A percentile compares a stretch with the other conserved stretches of the same genome.
Conservation (phyloP, 1,140 invertebrate genomes). For the Drosophila asahinai region DNA sequence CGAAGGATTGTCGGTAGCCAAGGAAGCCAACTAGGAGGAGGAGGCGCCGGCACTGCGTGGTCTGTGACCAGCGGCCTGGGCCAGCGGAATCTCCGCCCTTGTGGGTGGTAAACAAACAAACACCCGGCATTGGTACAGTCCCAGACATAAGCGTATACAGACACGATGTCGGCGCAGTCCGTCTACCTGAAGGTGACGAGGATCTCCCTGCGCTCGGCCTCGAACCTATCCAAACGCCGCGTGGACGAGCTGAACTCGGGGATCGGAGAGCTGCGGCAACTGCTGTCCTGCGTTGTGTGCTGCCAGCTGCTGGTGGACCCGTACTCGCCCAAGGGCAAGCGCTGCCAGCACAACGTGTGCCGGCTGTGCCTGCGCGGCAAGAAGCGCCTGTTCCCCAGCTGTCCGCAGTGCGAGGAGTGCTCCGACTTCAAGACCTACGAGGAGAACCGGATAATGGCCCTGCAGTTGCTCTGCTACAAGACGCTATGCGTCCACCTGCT, state of each 20-base stretch:
- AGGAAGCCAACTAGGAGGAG: conserved; percentile 1
- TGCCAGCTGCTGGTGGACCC: conserved; percentile 93
- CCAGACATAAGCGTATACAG: conserved; percentile 12
- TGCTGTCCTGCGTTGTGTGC: conserved; percentile 95
- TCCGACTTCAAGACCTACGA: conserved; percentile 88
- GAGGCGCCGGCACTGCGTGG: not conserved
- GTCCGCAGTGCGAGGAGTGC: conserved; percentile 94
- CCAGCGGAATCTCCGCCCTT: conserved; percentile 37
- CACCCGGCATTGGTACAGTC: conserved; percentile 48
- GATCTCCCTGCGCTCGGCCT: conserved; percentile 42
- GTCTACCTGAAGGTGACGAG: conserved; percentile 52
- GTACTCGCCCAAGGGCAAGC: conserved; percentile 90
- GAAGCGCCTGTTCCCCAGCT: conserved; percentile 93
- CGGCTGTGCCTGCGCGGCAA: conserved; percentile 92
- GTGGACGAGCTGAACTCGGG: conserved; percentile 93
- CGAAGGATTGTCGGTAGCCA: conserved; percentile 8
- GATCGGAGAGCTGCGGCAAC: conserved; percentile 93
- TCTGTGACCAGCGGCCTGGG: not conserved
- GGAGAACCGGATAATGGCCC: conserved; percentile 93
- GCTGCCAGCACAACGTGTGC: conserved; percentile 96
- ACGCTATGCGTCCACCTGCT: conserved; percentile 94
- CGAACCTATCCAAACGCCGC: conserved; percentile 86
- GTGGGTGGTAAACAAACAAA: conserved; percentile 49
- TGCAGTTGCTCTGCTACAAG: conserved; percentile 94
- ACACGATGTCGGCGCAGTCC: conserved; percentile 37